Evolutionary conservation across 2,888 invertebrate genomes (phyloP), one percentile per base, ranked within the genome.

Genomic region (Tetragonisca angustula): DNA sequence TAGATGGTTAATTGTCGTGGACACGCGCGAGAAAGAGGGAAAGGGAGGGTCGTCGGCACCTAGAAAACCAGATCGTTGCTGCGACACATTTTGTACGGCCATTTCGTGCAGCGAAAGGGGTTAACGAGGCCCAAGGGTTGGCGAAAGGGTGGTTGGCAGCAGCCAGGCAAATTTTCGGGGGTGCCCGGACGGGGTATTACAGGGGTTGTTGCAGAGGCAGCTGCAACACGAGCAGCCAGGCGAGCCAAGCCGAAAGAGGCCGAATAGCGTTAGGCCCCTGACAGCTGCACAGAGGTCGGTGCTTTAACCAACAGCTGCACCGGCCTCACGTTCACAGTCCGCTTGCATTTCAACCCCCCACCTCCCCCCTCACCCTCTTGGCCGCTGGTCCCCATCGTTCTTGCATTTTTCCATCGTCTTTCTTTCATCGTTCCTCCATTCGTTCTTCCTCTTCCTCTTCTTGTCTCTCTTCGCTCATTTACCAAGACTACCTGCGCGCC

Each of bases 271-370:
- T 1, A 82, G 84, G 81, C 89, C 89, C 71, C 88, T 87, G 92
- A 92, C 93, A 93, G 93, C 93, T 93, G 93, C 93, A 82, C 80
- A 54, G 52, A 85, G 88, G 90, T 91, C 92, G 93, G 93, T 91
- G 93, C 93, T 93, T 93, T 93, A 94, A 93, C 93, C 91, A 93
- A 94, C 93, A 93, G 93, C 93, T 94, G 93, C 93, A 85, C 88
- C 84, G 85, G 86, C 87, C 90, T 87, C 86, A 74, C 80, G 84
- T 83, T 85, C 85, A 73, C 87, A 83, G 83, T 87, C 79, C 89
- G 83, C 86, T 85, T 87, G 85, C 90, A 84, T 84, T 79, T 79
- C 83, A 70, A 75, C 71, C 71, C 27, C 27, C 27, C 27, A 2
- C 27, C 27, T n/a, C 27, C 27, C 27, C 27, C 27, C 27, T 27